Evolutionary conservation across 2,888 invertebrate genomes (phyloP).

Genomic region (Ceraclea dissimilis): DNA sequence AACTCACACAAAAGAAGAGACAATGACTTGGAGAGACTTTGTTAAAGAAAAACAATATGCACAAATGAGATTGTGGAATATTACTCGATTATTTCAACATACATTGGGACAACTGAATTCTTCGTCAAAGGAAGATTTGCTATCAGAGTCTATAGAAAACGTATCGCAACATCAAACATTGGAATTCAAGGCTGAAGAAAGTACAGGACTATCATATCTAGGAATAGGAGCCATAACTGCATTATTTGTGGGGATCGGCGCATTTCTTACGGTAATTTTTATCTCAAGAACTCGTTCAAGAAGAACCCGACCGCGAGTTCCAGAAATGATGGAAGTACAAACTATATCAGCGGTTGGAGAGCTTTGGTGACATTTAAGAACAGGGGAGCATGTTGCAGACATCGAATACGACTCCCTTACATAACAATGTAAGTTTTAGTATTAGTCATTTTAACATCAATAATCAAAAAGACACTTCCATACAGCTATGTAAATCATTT

Average conservation of each 20-base stretch:
- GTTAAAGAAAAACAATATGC: neutral
- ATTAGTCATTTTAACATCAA: too few relatives aligned
- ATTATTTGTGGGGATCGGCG: slow-evolving; percentile 35
- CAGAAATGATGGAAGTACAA: slow-evolving; percentile 55
- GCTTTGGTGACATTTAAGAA: slow-evolving; percentile 62
- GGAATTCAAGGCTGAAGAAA: slow-evolving; percentile 30
- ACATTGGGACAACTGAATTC: neutral
- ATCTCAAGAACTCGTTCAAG: slow-evolving; percentile 14
- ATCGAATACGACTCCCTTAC: slow-evolving; percentile 52
- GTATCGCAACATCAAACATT: slow-evolving; percentile 30
- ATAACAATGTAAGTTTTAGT: slow-evolving; percentile 43
- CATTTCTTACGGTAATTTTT: slow-evolving; percentile 16
- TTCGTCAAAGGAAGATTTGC: neutral
- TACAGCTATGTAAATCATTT: too few relatives aligned
- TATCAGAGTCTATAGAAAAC: slow-evolving; percentile 33
- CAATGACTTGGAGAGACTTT: neutral
- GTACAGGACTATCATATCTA: slow-evolving; percentile 41
- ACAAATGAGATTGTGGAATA: neutral
- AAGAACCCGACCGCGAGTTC: slow-evolving; percentile 30
- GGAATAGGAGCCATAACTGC: slow-evolving; percentile 50
- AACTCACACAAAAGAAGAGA: neutral
- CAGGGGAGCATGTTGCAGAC: slow-evolving; percentile 48
- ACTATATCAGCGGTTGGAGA: slow-evolving; percentile 54
- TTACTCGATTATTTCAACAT: neutral
- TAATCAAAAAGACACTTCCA: neutral